A percentile compares a stretch with the other conserved stretches of the same genome.
Evolutionary conservation across 2,888 invertebrate species (phyloP).

Genomic region (Tineola bisselliella): DNA sequence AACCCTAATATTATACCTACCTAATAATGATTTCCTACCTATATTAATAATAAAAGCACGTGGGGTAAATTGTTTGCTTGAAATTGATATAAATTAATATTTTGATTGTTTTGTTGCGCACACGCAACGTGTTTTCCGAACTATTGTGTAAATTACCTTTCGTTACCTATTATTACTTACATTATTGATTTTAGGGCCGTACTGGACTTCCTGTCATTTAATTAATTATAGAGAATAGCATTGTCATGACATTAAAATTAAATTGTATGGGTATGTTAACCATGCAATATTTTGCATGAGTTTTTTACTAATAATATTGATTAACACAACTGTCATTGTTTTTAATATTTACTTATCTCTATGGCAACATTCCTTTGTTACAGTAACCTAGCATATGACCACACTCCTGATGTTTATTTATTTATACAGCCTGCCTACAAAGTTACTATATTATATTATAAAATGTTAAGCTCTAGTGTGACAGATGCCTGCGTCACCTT

Average conservation of each 20-base stretch:
- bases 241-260: neutral
- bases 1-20: neutral
- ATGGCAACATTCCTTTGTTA: no score
- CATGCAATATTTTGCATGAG: no score
- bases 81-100: neutral
- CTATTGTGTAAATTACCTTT: neutral
- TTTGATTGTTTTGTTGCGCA: neutral
- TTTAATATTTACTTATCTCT: no score
- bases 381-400: no score
- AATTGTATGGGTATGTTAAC: no score
- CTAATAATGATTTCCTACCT: constrained; percentile 32
- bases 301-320: no score
- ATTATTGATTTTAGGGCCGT: neutral
- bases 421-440: no score
- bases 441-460: no score
- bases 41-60: neutral
- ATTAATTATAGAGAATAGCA: neutral
- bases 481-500: no score
- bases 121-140: neutral
- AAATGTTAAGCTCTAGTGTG: no score
- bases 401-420: no score
- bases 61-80: neutral
- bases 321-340: no score
- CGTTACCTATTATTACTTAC: neutral
- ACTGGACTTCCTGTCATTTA: neutral